Conservation (phyloP, 2,797 vertebrate species). For the Nyctibius grandis region DNA sequence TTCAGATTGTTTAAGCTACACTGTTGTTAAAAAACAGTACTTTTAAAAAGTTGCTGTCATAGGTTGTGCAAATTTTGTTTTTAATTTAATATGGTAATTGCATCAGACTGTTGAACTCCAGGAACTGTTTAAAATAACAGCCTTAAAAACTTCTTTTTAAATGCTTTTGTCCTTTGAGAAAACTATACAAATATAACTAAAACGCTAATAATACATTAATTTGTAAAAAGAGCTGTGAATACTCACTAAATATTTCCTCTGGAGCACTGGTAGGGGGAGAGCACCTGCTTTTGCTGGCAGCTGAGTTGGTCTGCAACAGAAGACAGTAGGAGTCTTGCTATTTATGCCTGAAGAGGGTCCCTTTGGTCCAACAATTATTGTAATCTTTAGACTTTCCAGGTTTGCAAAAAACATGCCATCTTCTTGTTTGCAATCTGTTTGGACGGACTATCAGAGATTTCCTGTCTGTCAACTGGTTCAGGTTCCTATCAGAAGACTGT, state of each 20-base stretch:
- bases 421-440: slow-evolving; percentile 40
- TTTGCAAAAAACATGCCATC: slow-evolving; percentile 49
- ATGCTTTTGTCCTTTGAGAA: slow-evolving; percentile 19
- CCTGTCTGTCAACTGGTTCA: slow-evolving; percentile 38
- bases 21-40: neutral
- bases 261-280: slow-evolving; percentile 62
- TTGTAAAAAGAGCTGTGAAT: slow-evolving; percentile 43
- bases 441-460: neutral
- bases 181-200: neutral
- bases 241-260: slow-evolving; percentile 78
- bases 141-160: neutral
- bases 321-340: slow-evolving; percentile 76
- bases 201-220: neutral
- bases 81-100: slow-evolving; percentile 6
- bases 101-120: slow-evolving; percentile 6
- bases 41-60: neutral
- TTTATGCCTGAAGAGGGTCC: slow-evolving; percentile 85
- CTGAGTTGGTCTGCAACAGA: slow-evolving; percentile 80
- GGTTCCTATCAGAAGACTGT: slow-evolving; percentile 31
- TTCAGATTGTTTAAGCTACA: neutral
- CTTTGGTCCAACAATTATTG: slow-evolving; percentile 71
- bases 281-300: slow-evolving; percentile 81
- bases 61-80: neutral
- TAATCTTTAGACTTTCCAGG: slow-evolving; percentile 73
- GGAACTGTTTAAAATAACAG: slow-evolving; percentile 13